These are phyloP conservation scores for Melipona quadrifasciata DNA, from an alignment of 1,140 invertebrate genomes.

Conservation along the genomic window DNA sequence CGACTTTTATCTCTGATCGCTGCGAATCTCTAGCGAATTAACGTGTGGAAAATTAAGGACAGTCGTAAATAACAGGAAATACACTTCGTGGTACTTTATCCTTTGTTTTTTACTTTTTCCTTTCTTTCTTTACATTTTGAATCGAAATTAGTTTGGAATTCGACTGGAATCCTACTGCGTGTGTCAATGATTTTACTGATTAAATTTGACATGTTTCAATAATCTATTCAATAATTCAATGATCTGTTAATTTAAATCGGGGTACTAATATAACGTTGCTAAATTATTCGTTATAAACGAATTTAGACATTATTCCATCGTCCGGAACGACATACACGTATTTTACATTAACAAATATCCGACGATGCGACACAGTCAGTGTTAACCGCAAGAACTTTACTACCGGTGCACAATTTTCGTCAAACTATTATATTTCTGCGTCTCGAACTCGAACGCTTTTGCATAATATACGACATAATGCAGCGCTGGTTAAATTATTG, in stretches of 20 bases:
- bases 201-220: background rate
- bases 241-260: background rate
- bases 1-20: background rate
- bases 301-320: background rate
- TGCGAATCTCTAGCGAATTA: background rate
- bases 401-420: conserved; percentile 20
- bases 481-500: background rate
- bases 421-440: conserved; percentile 19
- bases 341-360: background rate
- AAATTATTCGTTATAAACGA: background rate
- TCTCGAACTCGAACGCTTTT: background rate
- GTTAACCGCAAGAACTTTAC: conserved; percentile 37
- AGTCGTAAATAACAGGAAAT: background rate
- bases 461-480: background rate
- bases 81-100: no score
- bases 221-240: background rate
- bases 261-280: background rate
- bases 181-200: background rate
- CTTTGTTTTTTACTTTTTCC: background rate
- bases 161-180: background rate
- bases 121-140: background rate
- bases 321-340: background rate
- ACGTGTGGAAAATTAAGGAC: background rate
- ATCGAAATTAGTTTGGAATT: background rate
- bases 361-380: background rate